Evolutionary conservation across 2,888 invertebrate genomes (phyloP), one percentile per base, ranked within the genome.

Genomic region (Brachypalpus laphriformis): DNA sequence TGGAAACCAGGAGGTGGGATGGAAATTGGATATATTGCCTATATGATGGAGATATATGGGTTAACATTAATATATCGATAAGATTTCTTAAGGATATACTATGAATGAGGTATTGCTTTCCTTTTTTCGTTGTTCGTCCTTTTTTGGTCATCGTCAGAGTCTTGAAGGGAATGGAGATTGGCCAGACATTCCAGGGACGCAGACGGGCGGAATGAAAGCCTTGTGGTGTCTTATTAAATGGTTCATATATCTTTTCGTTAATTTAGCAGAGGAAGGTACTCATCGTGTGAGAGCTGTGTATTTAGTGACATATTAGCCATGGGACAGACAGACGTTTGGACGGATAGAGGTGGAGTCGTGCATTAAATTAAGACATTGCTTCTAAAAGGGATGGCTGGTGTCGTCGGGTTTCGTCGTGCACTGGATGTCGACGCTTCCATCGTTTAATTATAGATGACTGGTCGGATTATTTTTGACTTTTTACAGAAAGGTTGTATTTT

Each of bases 11-110:
- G 63, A 56, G 57, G 59, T 6, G 59, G 75, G 22, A 66, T 71
- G 76, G 54, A 76, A 71, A 76, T 75, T 51, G 85, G 76, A 80
- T 85, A 81, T 76, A 85, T 85, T 80, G 76, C 66, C 68, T 59
- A 65, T 85, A 81, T 85, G 81, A 85, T 85, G 71, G 66, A 85
- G 81, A 85, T 81, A 85, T 81, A 85, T 76, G 80, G 54, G 56
- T 28, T 42, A 54, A 49, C 85, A 85, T 85, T 85, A 85, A 85
- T 81, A 72, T 59, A 85, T 85, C 85, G 81, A 85, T 85, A 71
- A 71, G 59, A 78, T 74, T 72, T 74, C 68, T 63, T 74, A 65
- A 72, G 78, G 63, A 63, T 80, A 78, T 49, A 68, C 42, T 71
- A 65, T 25, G 66, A 68, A 70, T 74, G 74, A 70, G 57, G 78